Evolutionary conservation across 2,797 vertebrate species (phyloP), one percentile per base, ranked within the genome.

Genomic region (Acanthurus lineatus): DNA sequence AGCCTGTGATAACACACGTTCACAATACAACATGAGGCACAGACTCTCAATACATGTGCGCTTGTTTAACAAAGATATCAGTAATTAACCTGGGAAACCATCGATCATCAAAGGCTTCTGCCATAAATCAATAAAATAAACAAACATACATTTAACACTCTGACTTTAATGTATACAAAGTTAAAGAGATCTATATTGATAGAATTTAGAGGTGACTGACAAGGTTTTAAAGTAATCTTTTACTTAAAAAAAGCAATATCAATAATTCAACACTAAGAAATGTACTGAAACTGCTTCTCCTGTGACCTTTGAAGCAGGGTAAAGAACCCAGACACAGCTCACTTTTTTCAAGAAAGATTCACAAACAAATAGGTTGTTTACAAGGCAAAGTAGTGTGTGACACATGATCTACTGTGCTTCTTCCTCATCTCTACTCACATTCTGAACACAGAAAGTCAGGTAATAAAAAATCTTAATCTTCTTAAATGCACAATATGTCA

Each of bases 1-100:
- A 93, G 58, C 93, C 93, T 91, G 89, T 25, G n/a, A 61, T 1
- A 19, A 84, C 9, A 79, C 28, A 77, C 16, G 51, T 52, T 79
- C 19, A 79, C 28, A 69, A 52, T 44, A 52, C 20, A n/a, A 3
- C 4, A 40, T 16, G 16, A 6, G 48, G 44, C 10, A 44, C 45
- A 52, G 0, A 57, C 6, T 42, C 25, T 20, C 9, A n/a, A 12
- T 47, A 1, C 9, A 32, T 16, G 22, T 51, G 19, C 56, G 48
- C 48, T 52, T 62, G 5, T 54, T 71, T 42, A 35, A 20, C 38
- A 19, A 44, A 51, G 2, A 53, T 5, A 69, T 25, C 6, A 63
- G 19, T 42, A 44, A 52, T 48, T 17, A 4, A 22, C 28, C 16
- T 17, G 12, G 9, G 12, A 49, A 58, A 19, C 38, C 15, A 25